Percentiles rank a stretch among this genome's conserved stretches.
Conservation (phyloP, 1,140 invertebrate species). For the Trachymyrmex cornetzi region DNA sequence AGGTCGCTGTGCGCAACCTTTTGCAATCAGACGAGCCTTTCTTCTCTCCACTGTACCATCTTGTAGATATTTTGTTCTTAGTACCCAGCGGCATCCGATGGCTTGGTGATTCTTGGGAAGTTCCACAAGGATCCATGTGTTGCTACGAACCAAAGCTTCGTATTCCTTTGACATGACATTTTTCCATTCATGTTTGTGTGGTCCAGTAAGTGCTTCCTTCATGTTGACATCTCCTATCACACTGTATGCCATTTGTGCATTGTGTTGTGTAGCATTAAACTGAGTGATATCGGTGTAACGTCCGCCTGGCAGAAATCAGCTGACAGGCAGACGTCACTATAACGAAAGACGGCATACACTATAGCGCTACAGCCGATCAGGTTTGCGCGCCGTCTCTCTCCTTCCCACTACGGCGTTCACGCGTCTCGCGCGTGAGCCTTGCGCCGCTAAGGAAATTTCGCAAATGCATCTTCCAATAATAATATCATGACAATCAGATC, state of each 20-base stretch:
- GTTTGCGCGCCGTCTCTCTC: too few relatives aligned
- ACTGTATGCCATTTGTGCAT: background rate
- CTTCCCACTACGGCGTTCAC: too few relatives aligned
- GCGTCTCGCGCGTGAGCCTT: too few relatives aligned
- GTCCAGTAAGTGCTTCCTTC: background rate
- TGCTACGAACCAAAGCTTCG: background rate
- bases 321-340: too few relatives aligned
- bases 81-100: constrained; percentile 12
- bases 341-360: too few relatives aligned
- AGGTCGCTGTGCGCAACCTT: background rate
- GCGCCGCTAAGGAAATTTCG: too few relatives aligned
- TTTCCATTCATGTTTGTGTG: constrained; percentile 14
- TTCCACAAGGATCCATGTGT: background rate
- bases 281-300: background rate
- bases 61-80: background rate
- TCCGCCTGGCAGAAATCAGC: too few relatives aligned
- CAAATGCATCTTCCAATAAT: too few relatives aligned
- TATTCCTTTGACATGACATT: constrained; percentile 10
- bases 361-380: too few relatives aligned
- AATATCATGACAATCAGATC: too few relatives aligned
- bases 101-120: background rate
- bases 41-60: background rate
- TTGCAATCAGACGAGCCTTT: constrained; percentile 22
- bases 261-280: background rate
- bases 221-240: background rate